Evolutionary conservation across 1,140 invertebrate species (phyloP), one percentile per base, ranked within the genome.

Genomic region (Brachionus rotundiformis): DNA sequence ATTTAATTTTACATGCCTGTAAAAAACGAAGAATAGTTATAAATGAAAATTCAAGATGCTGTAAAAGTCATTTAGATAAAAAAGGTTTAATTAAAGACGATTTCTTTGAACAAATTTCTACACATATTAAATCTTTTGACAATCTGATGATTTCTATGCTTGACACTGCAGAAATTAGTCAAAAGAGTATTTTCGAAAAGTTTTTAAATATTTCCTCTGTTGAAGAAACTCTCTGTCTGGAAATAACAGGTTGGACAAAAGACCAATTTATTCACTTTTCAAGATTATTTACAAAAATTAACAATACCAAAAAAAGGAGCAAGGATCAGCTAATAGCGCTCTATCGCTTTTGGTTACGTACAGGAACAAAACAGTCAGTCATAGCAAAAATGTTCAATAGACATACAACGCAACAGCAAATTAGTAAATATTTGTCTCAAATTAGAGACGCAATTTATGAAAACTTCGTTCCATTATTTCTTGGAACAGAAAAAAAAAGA

Each of bases 381-480:
- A 23, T 71, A 2, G 65, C 33, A 5, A 36, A 71, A 71, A 36
- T 71, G 31, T 71, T 39, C 31, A 19, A 39, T 36, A 71, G 39
- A 63, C 13, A 16, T 0, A 63, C 59, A 16, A 63, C 65, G 36
- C 65, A 71, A 39, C 29, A 39, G 16, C 16, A 36, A 16, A 71
- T 71, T 36, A 71, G 65, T 19, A 33, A 39, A 71, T 71, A 71
- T 16, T 19, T 71, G 16, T 33, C 29, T 8, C 65, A 71, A 39
- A 71, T 71, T 71, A 33, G 33, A 71, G 33, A 71, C 7, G 65
- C 65, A n/a, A 71, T 71, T 23, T 36, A 71, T 36, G 6, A 71
- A 39, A 31, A 71, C 39, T 71, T 71, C 39, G 65, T 71, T 36
- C 33, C 27, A 10, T 71, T 16, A 39, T 71, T 71, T 16, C 33